Evolutionary conservation across 2,113 vertebrate genomes (phyloP).

Genomic region (Eretmochelys imbricata): DNA sequence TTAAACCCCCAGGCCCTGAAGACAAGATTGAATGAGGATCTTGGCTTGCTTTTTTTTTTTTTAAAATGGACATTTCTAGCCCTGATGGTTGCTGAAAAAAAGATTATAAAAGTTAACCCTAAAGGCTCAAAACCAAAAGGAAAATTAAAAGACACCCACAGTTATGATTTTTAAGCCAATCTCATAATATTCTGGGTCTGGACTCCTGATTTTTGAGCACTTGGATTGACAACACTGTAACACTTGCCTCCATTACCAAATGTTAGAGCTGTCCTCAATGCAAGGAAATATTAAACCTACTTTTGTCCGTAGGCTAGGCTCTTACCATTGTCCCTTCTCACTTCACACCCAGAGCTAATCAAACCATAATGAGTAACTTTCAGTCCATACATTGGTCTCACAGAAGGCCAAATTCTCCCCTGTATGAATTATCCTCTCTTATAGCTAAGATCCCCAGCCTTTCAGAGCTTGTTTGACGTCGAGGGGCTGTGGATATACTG

Average conservation of each 20-base stretch:
- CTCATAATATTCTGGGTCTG: not conserved
- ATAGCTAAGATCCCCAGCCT: slow-evolving; percentile 21
- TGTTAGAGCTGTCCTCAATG: not conserved
- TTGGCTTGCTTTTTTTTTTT: not conserved
- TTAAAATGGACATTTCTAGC: not conserved
- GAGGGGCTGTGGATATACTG: not conserved
- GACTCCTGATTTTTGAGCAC: not conserved
- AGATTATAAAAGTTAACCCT: not conserved
- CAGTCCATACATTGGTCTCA: not conserved
- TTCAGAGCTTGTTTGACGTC: slow-evolving; percentile 23
- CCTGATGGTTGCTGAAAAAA: not conserved
- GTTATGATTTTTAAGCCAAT: not conserved
- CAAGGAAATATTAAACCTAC: not conserved
- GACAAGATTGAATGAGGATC: not conserved
- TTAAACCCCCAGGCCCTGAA: not conserved
- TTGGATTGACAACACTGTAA: not conserved
- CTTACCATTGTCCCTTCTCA: not conserved
- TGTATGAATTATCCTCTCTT: not conserved
- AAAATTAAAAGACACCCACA: not conserved
- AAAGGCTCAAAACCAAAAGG: not conserved
- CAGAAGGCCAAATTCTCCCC: slow-evolving; percentile 10
- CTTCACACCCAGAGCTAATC: not conserved
- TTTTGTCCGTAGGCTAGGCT: not conserved
- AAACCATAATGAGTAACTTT: not conserved
- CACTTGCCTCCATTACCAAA: not conserved